These are phyloP conservation scores for Agriopis aurantiaria DNA, from an alignment of 2,888 invertebrate species.

Conservation along the genomic window DNA sequence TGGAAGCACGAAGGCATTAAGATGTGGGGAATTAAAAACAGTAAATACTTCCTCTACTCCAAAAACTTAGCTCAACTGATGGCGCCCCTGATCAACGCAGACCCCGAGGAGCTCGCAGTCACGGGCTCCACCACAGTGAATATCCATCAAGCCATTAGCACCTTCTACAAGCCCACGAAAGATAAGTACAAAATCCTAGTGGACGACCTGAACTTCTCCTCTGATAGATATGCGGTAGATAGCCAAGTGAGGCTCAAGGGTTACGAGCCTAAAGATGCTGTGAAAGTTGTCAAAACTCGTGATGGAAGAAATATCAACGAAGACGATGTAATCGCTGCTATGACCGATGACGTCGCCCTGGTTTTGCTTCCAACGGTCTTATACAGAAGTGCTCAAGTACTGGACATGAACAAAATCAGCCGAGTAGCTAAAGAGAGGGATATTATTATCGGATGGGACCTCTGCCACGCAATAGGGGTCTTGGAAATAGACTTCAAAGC, in stretches of 20 bases:
- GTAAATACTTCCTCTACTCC: constrained; percentile 71
- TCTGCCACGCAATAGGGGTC: constrained; percentile 72
- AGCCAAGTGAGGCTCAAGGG: constrained; percentile 74
- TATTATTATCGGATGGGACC: constrained; percentile 76
- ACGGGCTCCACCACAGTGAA: constrained; percentile 67
- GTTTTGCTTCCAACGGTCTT: constrained; percentile 69
- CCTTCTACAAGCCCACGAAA: constrained; percentile 71
- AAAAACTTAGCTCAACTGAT: constrained; percentile 62
- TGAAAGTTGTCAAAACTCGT: constrained; percentile 68
- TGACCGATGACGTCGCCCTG: constrained; percentile 73
- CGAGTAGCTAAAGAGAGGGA: constrained; percentile 64
- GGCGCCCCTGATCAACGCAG: constrained; percentile 71
- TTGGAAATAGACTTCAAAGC: constrained; percentile 69
- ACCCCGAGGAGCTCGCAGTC: constrained; percentile 66
- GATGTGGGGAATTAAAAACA: constrained; percentile 66
- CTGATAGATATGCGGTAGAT: constrained; percentile 76
- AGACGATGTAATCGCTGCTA: constrained; percentile 69
- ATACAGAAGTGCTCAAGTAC: constrained; percentile 71
- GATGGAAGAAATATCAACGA: constrained; percentile 64
- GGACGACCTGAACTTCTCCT: constrained; percentile 75
- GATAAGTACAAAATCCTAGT: constrained; percentile 72
- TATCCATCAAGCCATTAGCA: constrained; percentile 73
- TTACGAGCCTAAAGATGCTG: constrained; percentile 66
- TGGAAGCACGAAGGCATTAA: constrained; percentile 74
- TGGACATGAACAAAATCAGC: constrained; percentile 71